Evolutionary conservation across 2,797 vertebrate genomes (phyloP).

Genomic region (Serranus cabrilla): DNA sequence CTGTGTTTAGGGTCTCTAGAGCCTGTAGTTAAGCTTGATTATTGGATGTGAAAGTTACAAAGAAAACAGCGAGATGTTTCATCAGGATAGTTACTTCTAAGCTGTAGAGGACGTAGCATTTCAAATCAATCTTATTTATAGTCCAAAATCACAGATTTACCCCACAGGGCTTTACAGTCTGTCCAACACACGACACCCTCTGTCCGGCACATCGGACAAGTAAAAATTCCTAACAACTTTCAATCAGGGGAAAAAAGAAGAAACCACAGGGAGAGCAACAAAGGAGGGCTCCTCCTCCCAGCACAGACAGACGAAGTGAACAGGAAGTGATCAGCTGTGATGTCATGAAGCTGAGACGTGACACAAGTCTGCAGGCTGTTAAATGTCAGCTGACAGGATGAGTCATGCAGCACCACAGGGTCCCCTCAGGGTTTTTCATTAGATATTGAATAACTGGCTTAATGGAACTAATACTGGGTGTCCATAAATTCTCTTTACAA

Average conservation of each 20-base stretch:
- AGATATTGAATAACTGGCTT: neutral
- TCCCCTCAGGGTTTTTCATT: neutral
- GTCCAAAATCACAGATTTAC: no score
- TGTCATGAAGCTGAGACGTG: neutral
- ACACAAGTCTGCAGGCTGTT: neutral
- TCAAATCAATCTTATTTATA: no score
- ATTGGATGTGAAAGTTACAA: neutral
- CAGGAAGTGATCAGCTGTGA: neutral
- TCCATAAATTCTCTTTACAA: no score
- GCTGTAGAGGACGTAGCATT: neutral
- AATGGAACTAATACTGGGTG: neutral
- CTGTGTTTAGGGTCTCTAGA: neutral
- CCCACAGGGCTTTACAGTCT: no score
- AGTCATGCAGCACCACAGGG: neutral
- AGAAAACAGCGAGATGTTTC: neutral
- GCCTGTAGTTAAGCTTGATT: neutral
- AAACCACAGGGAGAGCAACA: no score
- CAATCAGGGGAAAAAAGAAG: no score
- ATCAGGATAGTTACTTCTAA: no score
- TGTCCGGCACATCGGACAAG: no score
- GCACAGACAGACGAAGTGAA: no score
- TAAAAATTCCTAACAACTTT: no score
- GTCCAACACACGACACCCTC: no score
- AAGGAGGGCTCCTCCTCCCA: no score
- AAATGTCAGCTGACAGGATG: slow-evolving; percentile 6